Conservation (phyloP, 2,113 vertebrate genomes). For the Tauraco erythrolophus region DNA sequence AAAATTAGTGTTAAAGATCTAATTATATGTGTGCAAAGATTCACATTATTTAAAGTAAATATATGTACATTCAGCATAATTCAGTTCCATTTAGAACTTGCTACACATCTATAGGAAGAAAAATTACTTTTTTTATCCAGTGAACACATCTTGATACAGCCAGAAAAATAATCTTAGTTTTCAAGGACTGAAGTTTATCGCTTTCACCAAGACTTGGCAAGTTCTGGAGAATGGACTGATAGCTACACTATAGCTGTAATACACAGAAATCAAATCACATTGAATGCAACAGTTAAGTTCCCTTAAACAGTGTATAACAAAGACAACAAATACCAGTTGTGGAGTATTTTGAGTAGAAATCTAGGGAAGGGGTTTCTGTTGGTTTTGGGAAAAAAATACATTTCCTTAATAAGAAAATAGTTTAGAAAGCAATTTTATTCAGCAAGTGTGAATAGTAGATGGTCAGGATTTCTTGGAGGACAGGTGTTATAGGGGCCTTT, state of each 20-base stretch:
- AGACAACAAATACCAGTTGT: not conserved
- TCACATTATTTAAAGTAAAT: slow-evolving; percentile 25
- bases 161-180: slow-evolving; percentile 12
- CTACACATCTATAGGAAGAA: not conserved
- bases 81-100: not conserved
- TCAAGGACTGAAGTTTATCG: not conserved
- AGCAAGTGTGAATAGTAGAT: not conserved
- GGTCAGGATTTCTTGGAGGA: not conserved
- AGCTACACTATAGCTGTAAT: not conserved
- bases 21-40: not conserved
- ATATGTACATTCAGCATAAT: not conserved
- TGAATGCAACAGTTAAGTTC: not conserved
- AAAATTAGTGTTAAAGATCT: slow-evolving; percentile 15
- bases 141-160: not conserved
- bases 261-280: not conserved
- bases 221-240: not conserved
- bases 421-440: not conserved
- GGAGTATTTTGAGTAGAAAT: not conserved
- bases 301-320: not conserved
- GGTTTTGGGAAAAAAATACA: not conserved
- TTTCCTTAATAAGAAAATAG: not conserved
- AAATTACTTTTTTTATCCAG: not conserved
- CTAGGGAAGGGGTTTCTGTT: not conserved
- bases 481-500: not conserved
- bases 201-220: not conserved